Evolutionary conservation across 2,113 vertebrate genomes (phyloP).

Genomic region (Circaetus gallicus): DNA sequence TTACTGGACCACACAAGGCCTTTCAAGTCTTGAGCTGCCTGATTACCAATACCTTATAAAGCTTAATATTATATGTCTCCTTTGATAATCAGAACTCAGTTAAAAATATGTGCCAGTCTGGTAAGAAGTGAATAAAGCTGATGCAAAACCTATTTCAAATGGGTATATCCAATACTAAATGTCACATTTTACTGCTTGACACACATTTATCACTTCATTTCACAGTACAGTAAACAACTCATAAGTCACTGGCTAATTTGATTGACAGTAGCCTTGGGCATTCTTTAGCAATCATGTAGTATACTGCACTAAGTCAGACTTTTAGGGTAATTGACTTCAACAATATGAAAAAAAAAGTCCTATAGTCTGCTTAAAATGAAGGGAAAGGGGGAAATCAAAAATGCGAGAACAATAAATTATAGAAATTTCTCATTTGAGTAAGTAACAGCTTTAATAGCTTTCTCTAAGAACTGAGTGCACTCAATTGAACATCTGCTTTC

Average conservation of each 20-base stretch:
- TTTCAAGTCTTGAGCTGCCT: neutral
- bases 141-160: constrained; percentile 46
- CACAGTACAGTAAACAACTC: constrained; percentile 74
- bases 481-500: constrained; percentile 78
- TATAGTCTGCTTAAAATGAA: constrained; percentile 56
- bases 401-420: constrained; percentile 74
- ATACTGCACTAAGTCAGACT: constrained; percentile 41
- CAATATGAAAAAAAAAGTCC: constrained; percentile 41
- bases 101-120: constrained; percentile 30
- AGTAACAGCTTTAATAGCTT: constrained; percentile 74
- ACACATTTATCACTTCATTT: constrained; percentile 76
- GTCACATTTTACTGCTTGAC: constrained; percentile 65
- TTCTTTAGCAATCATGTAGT: constrained; percentile 56
- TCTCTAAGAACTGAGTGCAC: constrained; percentile 68
- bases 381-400: constrained; percentile 53
- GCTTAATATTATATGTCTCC: neutral
- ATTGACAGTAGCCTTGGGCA: constrained; percentile 75
- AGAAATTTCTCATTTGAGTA: constrained; percentile 71
- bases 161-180: constrained; percentile 46
- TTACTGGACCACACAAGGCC: neutral
- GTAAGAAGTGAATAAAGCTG: constrained; percentile 40
- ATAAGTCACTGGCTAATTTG: constrained; percentile 71
- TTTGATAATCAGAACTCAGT: constrained; percentile 29
- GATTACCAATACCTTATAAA: neutral
- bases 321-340: constrained; percentile 67